Conservation (phyloP, 2,888 invertebrate genomes). For the Brachylomia viminalis region DNA sequence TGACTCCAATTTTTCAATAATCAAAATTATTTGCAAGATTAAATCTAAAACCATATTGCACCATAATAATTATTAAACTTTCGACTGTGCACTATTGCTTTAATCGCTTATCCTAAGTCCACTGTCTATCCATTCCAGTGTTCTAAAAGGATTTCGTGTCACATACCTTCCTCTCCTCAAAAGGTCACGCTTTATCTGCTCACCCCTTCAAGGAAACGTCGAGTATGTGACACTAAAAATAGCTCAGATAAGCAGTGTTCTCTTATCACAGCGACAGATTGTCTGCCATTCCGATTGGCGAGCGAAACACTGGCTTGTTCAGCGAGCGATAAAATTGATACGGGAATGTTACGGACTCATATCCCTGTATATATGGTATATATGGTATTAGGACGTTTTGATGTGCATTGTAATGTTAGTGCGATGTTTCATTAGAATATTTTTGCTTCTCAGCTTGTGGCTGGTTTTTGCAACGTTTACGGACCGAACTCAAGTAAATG, state of each 20-base stretch:
- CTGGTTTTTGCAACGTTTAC: too few relatives aligned
- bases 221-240: slow-evolving; percentile 67
- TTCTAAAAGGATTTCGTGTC: slow-evolving; percentile 8
- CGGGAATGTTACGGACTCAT: slow-evolving; percentile 23
- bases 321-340: slow-evolving; percentile 61
- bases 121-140: not conserved
- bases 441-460: too few relatives aligned
- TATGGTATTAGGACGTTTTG: slow-evolving; percentile 3
- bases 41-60: not conserved
- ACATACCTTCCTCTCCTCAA: slow-evolving; percentile 30
- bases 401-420: not conserved
- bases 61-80: not conserved
- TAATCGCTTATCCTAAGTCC: not conserved
- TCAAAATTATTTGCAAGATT: not conserved
- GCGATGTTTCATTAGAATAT: not conserved
- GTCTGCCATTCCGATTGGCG: slow-evolving; percentile 72
- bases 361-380: not conserved
- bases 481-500: too few relatives aligned
- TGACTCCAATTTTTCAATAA: not conserved
- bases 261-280: slow-evolving; percentile 74
- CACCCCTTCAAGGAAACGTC: slow-evolving; percentile 58
- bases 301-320: slow-evolving; percentile 57
- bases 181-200: slow-evolving; percentile 54
- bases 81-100: not conserved
- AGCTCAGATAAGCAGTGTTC: slow-evolving; percentile 64